A percentile compares a stretch with the other conserved stretches of the same genome.
phyloP scores from a whole-genome alignment of 2,797 vertebrate genomes.

The Taeniopygia guttata region DNA sequence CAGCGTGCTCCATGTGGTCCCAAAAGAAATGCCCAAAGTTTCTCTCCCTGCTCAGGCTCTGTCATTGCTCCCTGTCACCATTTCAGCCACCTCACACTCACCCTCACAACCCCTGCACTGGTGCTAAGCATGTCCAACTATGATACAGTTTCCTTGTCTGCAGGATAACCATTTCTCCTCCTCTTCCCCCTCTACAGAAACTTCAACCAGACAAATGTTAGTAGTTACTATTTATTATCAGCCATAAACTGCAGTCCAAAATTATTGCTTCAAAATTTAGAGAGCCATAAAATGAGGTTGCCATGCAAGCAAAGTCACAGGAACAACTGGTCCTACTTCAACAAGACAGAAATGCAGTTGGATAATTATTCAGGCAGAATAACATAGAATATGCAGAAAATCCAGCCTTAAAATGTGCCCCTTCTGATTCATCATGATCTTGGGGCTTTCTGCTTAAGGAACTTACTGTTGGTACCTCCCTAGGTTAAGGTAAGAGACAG shows the following conservation, averaged over 20 bases:
- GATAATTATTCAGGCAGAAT: not conserved
- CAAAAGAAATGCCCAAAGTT: not conserved
- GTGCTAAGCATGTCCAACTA: not conserved
- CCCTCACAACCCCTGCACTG: not conserved
- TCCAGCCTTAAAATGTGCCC: not conserved
- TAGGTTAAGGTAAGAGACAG: fast-evolving
- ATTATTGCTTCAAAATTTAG: not conserved
- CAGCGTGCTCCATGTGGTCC: fast-evolving
- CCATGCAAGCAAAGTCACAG: not conserved
- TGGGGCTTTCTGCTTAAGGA: not conserved
- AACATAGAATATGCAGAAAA: not conserved
- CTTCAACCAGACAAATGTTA: not conserved
- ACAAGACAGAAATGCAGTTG: not conserved
- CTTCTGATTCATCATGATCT: not conserved
- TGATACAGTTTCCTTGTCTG: fast-evolving
- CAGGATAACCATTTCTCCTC: not conserved
- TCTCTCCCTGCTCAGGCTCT: not conserved
- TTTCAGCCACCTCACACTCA: not conserved
- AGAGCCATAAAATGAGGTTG: not conserved
- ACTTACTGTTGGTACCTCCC: not conserved
- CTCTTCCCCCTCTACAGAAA: not conserved
- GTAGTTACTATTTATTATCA: not conserved
- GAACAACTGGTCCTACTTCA: not conserved
- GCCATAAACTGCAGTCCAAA: not conserved
- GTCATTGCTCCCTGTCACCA: fast-evolving